Evolutionary conservation across 1,140 invertebrate genomes (phyloP).

Genomic region (Saccostrea echinata): DNA sequence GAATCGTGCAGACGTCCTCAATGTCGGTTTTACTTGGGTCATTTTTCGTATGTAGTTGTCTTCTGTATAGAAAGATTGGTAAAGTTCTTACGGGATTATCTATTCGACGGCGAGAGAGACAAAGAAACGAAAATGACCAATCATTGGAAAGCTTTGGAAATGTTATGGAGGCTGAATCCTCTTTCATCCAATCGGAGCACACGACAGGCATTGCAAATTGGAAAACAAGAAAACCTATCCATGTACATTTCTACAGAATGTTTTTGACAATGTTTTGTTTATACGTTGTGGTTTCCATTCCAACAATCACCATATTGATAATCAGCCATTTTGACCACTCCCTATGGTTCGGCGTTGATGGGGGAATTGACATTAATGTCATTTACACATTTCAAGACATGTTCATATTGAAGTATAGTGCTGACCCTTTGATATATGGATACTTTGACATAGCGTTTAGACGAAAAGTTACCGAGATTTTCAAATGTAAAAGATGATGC

Average conservation of each 20-base stretch:
- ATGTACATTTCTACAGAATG: slow-evolving; percentile 16
- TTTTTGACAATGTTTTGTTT: slow-evolving; percentile 4
- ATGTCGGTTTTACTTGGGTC: background rate
- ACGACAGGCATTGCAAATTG: background rate
- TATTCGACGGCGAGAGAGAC: background rate
- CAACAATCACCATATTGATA: background rate
- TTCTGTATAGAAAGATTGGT: slow-evolving; percentile 3
- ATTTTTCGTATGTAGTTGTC: background rate
- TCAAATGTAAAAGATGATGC: background rate
- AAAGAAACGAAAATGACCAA: background rate
- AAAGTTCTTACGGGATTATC: background rate
- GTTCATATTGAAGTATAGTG: background rate
- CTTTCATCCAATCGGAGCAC: background rate
- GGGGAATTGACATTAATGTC: background rate
- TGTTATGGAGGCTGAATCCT: background rate
- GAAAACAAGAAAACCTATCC: background rate
- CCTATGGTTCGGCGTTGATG: background rate
- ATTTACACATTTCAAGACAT: slow-evolving; percentile 3
- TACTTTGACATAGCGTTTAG: background rate
- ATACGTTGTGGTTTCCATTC: background rate
- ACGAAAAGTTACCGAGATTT: background rate
- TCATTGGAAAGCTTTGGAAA: background rate
- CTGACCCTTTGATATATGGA: background rate
- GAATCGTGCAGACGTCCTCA: background rate
- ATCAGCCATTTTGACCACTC: slow-evolving; percentile 13